Conservation (phyloP, 2,113 vertebrate genomes). For the Rhineura floridana region DNA sequence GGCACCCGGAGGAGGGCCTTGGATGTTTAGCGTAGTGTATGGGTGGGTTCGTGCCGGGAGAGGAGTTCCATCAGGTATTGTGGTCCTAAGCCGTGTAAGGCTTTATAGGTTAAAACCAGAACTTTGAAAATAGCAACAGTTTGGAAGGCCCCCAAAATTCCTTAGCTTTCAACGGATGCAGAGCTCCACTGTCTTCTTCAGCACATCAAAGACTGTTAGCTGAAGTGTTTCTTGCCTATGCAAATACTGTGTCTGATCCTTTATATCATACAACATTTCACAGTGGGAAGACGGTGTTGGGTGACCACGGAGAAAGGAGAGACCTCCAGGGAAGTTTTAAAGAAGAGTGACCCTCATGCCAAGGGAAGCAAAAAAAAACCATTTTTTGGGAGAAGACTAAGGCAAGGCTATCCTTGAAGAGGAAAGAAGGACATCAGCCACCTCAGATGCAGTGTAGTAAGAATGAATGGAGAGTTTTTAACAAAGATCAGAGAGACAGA, state of each 20-base stretch:
- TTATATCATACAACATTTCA: background rate
- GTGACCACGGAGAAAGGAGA: background rate
- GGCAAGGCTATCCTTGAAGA: rapidly evolving
- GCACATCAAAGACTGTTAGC: background rate
- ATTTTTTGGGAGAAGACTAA: background rate
- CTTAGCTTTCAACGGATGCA: slow-evolving; percentile 2
- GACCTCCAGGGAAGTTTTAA: background rate
- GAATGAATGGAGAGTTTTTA: rapidly evolving
- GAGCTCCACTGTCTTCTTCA: background rate
- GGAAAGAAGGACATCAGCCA: background rate
- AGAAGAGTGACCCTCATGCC: background rate
- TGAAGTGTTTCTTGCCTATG: background rate
- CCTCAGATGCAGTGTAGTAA: background rate
- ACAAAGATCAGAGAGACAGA: background rate
- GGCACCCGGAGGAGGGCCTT: too few relatives aligned
- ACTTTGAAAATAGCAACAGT: too few relatives aligned
- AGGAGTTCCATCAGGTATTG: too few relatives aligned
- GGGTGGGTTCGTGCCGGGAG: too few relatives aligned
- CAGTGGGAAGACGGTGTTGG: background rate
- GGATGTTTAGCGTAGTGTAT: too few relatives aligned
- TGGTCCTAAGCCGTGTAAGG: too few relatives aligned
- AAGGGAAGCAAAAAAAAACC: background rate
- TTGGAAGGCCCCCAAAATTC: background rate
- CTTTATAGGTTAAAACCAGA: too few relatives aligned
- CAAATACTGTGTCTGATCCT: background rate